Evolutionary conservation across 2,113 vertebrate genomes (phyloP).

Genomic region (Myotis lucifugus): DNA sequence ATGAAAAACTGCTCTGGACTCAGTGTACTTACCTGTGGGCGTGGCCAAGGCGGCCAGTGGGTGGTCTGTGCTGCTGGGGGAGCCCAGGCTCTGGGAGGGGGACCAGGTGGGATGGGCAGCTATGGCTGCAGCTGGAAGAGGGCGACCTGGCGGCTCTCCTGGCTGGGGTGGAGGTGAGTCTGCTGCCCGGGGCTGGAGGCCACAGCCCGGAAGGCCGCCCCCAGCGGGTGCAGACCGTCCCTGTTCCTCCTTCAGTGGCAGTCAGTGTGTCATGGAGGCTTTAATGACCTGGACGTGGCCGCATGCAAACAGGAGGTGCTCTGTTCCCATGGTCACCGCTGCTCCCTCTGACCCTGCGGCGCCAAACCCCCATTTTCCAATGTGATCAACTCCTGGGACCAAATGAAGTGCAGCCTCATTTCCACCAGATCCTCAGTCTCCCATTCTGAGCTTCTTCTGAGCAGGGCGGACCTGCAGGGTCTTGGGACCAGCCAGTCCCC

Average conservation of each 20-base stretch:
- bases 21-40: no score
- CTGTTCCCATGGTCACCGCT: no score
- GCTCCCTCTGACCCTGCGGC: no score
- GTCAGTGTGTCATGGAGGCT: neutral
- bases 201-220: no score
- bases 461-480: neutral
- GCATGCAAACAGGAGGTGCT: neutral
- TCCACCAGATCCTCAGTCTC: neutral
- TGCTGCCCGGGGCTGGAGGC: neutral
- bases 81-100: neutral
- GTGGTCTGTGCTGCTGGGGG: neutral
- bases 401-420: neutral
- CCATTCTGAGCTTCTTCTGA: neutral
- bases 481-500: neutral
- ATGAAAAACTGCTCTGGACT: neutral
- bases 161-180: neutral
- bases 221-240: rapidly evolving
- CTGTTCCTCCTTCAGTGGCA: neutral
- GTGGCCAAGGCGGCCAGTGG: no score
- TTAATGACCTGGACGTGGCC: neutral
- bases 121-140: neutral
- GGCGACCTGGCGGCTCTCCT: no score
- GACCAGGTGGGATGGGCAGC: neutral
- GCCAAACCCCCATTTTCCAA: neutral
- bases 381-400: neutral